Evolutionary conservation across 1,140 invertebrate species (phyloP).

Genomic region (Magallana gigas): DNA sequence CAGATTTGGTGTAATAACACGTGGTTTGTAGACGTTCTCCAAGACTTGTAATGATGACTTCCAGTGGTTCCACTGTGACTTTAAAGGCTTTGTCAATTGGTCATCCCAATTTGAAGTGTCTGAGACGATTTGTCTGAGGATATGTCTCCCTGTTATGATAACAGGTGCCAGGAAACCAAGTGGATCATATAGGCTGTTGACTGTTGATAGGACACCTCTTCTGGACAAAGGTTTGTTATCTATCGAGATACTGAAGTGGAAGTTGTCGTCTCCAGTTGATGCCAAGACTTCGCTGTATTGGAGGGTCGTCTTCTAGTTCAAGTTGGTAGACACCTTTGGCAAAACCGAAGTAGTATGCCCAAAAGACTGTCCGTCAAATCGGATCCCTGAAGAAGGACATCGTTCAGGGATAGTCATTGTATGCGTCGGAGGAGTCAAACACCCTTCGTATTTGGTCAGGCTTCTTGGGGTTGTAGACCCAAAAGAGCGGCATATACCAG

Average conservation of each 20-base stretch:
- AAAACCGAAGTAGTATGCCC: constrained; percentile 42
- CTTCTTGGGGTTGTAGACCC: no score
- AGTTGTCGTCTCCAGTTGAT: constrained; percentile 12
- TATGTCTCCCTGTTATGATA: constrained; percentile 54
- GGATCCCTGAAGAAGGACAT: constrained; percentile 59
- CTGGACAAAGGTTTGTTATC: constrained; percentile 47
- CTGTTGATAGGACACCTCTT: constrained; percentile 58
- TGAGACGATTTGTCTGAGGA: constrained; percentile 55
- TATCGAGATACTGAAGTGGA: neutral
- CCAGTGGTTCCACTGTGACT: constrained; percentile 40
- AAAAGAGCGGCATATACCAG: no score
- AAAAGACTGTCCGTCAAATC: constrained; percentile 69
- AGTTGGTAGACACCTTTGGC: no score
- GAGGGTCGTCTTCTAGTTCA: neutral
- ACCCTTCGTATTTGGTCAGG: no score
- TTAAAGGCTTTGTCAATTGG: constrained; percentile 38
- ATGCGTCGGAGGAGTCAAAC: no score
- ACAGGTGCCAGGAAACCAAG: constrained; percentile 62
- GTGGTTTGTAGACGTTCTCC: constrained; percentile 43
- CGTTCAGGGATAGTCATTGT: neutral
- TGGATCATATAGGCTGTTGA: constrained; percentile 64
- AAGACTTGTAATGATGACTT: constrained; percentile 30
- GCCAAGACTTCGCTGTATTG: constrained; percentile 41
- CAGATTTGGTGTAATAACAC: constrained; percentile 50
- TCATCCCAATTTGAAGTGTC: constrained; percentile 64